These are phyloP conservation scores for Campaea margaritaria DNA, from an alignment of 2,888 invertebrate genomes.

Conservation along the genomic window DNA sequence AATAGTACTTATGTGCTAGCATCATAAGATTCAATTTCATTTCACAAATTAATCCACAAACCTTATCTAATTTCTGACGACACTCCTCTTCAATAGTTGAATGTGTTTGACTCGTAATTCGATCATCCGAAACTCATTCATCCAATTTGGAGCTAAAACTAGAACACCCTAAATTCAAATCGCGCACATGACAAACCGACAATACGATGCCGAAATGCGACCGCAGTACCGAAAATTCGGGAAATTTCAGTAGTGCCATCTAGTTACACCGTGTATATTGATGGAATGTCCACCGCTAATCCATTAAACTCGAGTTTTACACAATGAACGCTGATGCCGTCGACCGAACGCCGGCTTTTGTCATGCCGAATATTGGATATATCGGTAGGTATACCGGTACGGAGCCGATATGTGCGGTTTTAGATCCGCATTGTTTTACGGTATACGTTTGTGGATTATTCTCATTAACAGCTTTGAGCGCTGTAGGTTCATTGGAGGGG, in stretches of 20 bases:
- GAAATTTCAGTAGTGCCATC: conserved; percentile 21
- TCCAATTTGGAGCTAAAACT: conserved; percentile 32
- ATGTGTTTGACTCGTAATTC: conserved; percentile 24
- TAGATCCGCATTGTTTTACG: conserved; percentile 36
- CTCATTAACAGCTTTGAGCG: conserved; percentile 20
- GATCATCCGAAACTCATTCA: conserved; percentile 30
- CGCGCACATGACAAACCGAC: conserved; percentile 30
- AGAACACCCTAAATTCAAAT: conserved; percentile 32
- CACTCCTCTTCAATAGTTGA: conserved; percentile 6
- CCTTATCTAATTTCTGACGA: conserved; percentile 29
- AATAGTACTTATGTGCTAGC: too few species aligned
- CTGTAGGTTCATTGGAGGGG: conserved; percentile 11
- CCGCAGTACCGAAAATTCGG: conserved; percentile 32
- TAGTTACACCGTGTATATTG: conserved; percentile 29
- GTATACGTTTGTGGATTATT: conserved; percentile 31
- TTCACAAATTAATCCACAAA: too few species aligned
- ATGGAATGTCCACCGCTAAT: conserved; percentile 64
- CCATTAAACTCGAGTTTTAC: conserved; percentile 78
- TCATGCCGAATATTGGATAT: conserved; percentile 23
- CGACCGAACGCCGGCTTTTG: conserved; percentile 49
- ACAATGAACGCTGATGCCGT: conserved; percentile 64
- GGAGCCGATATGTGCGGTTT: conserved; percentile 29
- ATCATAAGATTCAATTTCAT: too few species aligned
- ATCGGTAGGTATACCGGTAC: conserved; percentile 26
- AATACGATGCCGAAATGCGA: conserved; percentile 30